phyloP scores from a whole-genome alignment of 1,140 invertebrate species.

The Apis florea region DNA sequence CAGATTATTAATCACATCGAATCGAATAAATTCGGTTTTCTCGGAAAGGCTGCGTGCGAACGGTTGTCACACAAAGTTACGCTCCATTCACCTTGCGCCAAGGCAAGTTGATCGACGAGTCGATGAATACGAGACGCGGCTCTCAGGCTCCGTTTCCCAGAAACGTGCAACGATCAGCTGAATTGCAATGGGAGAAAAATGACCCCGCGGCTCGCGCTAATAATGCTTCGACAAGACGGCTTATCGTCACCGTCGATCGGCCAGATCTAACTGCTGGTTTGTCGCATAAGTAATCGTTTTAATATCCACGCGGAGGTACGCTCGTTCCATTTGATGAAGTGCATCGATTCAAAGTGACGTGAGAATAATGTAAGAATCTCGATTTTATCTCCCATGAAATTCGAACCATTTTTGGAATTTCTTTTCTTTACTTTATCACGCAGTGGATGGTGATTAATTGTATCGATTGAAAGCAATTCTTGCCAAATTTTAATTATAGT shows the following conservation, averaged over 20 bases:
- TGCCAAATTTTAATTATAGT: too few relatives aligned
- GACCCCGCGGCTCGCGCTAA: constrained; percentile 19
- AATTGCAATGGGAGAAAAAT: constrained; percentile 42
- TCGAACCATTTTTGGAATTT: too few relatives aligned
- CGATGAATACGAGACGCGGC: constrained; percentile 2
- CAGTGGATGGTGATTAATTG: too few relatives aligned
- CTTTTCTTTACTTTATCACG: too few relatives aligned
- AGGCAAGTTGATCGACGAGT: constrained; percentile 1
- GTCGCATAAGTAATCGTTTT: constrained; percentile 33
- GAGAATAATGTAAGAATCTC: too few relatives aligned
- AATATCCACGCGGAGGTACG: neutral
- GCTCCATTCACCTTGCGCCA: neutral
- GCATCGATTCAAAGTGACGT: too few relatives aligned
- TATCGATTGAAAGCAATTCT: too few relatives aligned
- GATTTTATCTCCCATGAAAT: too few relatives aligned
- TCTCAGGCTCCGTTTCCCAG: constrained; percentile 5
- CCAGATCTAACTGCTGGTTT: constrained; percentile 22
- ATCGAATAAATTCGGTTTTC: neutral
- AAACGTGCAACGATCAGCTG: neutral
- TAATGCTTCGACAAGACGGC: constrained; percentile 21
- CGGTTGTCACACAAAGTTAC: neutral
- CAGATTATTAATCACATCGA: too few relatives aligned
- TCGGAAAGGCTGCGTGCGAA: neutral
- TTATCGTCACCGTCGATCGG: constrained; percentile 27
- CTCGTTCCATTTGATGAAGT: neutral